phyloP scores from a whole-genome alignment of 2,888 invertebrate species.

The Latrodectus elegans region DNA sequence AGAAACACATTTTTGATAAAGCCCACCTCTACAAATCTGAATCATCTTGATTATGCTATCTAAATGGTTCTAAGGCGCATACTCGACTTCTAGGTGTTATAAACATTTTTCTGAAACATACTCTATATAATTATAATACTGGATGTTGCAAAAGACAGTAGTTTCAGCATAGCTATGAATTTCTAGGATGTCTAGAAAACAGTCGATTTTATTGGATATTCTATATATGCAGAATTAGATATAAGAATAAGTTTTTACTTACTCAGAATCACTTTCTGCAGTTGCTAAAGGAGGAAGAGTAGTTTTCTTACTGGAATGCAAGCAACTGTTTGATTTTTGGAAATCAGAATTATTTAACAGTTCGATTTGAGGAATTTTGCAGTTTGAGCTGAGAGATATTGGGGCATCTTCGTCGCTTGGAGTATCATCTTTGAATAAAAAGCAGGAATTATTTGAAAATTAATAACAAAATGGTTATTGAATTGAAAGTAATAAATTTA shows the following conservation, averaged over 20 bases:
- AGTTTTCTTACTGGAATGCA: not conserved
- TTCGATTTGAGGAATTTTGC: conserved; percentile 4
- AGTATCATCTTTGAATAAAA: conserved; percentile 44
- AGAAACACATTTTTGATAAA: too few species aligned
- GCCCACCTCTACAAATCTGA: too few species aligned
- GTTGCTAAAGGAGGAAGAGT: conserved; percentile 57
- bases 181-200: too few species aligned
- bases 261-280: conserved; percentile 60
- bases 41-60: too few species aligned
- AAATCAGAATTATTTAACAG: conserved; percentile 7
- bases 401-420: conserved; percentile 55
- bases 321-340: conserved; percentile 1
- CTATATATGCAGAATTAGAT: not conserved
- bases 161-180: too few species aligned
- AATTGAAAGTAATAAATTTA: not conserved
- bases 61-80: too few species aligned
- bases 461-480: not conserved
- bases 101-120: too few species aligned
- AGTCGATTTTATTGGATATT: too few species aligned
- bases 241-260: conserved; percentile 12
- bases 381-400: conserved; percentile 12
- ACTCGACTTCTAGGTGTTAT: too few species aligned
- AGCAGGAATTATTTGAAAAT: not conserved
- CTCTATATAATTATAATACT: too few species aligned
- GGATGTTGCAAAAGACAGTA: too few species aligned